These are phyloP conservation scores for Pimephales promelas DNA, from an alignment of 2,113 vertebrate genomes.

Conservation along the genomic window DNA sequence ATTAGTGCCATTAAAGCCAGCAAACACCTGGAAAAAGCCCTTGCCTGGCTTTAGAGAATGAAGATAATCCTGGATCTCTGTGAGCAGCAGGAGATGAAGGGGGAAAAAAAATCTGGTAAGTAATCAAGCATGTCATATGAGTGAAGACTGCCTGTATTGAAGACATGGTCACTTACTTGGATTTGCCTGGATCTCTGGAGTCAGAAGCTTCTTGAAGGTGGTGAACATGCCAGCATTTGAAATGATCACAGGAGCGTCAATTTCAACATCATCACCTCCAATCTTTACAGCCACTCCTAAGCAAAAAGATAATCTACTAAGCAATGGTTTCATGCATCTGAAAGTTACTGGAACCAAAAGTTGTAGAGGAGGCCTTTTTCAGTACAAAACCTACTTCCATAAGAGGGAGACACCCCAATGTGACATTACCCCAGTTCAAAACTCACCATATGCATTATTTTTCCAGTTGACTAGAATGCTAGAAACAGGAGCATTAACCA, in stretches of 20 bases:
- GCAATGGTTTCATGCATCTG: too few relatives aligned
- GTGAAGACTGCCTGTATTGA: rapidly evolving
- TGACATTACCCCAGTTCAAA: neutral
- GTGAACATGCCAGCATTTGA: conserved; percentile 9
- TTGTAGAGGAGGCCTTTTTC: too few relatives aligned
- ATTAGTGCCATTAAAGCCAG: neutral
- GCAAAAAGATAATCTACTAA: too few relatives aligned
- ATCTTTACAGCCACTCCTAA: conserved; percentile 25
- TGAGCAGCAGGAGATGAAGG: neutral
- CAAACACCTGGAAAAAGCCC: conserved; percentile 3
- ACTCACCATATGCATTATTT: conserved; percentile 8
- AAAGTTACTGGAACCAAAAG: too few relatives aligned
- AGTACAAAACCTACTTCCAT: too few relatives aligned
- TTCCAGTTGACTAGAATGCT: neutral
- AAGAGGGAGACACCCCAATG: too few relatives aligned
- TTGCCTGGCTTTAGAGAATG: neutral
- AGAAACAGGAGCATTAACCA: conserved; percentile 22
- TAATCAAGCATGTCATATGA: neutral
- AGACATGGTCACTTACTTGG: neutral
- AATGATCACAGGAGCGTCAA: neutral
- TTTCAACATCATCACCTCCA: neutral
- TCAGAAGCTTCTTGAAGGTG: conserved; percentile 26
- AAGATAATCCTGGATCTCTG: neutral
- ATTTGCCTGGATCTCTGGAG: neutral
- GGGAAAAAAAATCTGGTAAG: neutral